Evolutionary conservation across 2,113 vertebrate genomes (phyloP), one percentile per base, ranked within the genome.

Genomic region (Acrocephalus kingi): DNA sequence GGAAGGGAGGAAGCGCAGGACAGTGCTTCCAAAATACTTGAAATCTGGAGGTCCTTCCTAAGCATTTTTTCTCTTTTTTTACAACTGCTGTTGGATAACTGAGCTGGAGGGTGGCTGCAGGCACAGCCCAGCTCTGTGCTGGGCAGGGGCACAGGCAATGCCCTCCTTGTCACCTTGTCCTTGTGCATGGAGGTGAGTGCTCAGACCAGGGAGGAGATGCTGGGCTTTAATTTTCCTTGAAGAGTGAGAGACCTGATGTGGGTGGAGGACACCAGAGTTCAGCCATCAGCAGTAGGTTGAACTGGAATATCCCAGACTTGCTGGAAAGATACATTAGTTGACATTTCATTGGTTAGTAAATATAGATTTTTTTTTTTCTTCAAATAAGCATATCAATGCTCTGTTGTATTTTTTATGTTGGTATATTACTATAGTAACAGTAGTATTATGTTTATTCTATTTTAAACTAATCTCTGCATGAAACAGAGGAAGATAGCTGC

Each of bases 351-450:
- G 14, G 27, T 64, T 61, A 71, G 43, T 48, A 77, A 58, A 62
- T 41, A n/a, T 13, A 30, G 25, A 41, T 33, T 43, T 33, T 62
- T 79, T 61, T 25, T 58, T 15, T 15, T 7, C 41, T 24, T 17
- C 14, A n/a, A 63, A 54, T 41, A 85, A 83, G 20, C 8, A 6
- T 43, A 37, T 21, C 4, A 6, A 55, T 77, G 23, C 54, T 30
- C 22, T 62, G 55, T n/a, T 51, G n/a, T 24, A n/a, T 67, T 63
- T 59, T 39, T 31, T 48, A 11, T 52, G 18, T 43, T 24, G 19
- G 8, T 66, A 9, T 49, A 81, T 89, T 91, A 49, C 51, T 93
- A 63, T 59, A 93, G 77, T 84, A 95, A 91, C 68, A 67, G 64
- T 45, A 78, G 13, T 54, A 55, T 30, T 37, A 18, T 28, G 31